A percentile compares a stretch with the other conserved stretches of the same genome.
Conservation (phyloP, 2,113 vertebrate species). For the Gorsachius goisagi region DNA sequence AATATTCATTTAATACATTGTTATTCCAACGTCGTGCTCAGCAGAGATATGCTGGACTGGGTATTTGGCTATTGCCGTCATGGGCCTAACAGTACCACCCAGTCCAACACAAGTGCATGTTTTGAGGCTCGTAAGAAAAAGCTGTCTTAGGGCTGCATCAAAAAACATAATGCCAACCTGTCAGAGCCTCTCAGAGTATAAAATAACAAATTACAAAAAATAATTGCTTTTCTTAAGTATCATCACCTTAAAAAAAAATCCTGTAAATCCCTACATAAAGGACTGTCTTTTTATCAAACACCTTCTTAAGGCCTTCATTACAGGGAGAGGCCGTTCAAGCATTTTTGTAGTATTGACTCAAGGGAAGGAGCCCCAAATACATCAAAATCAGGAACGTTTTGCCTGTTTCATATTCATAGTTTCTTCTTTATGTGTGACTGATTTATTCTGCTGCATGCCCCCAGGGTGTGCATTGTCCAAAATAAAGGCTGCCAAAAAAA, state of each 20-base stretch:
- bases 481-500: slow-evolving; percentile 58
- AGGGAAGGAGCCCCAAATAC: slow-evolving; percentile 32
- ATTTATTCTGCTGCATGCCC: slow-evolving; percentile 44
- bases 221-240: slow-evolving; percentile 24
- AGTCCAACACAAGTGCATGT: not conserved
- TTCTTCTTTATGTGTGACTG: slow-evolving; percentile 57
- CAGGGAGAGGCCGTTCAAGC: slow-evolving; percentile 11
- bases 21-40: not conserved
- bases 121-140: slow-evolving; percentile 28
- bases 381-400: slow-evolving; percentile 11
- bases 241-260: not conserved
- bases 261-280: slow-evolving; percentile 26
- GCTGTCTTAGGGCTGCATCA: not conserved
- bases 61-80: not conserved
- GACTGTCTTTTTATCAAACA: slow-evolving; percentile 39
- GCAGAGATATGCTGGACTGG: not conserved
- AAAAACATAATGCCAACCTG: not conserved
- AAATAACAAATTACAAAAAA: slow-evolving; percentile 55
- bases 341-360: slow-evolving; percentile 46
- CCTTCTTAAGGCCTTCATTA: slow-evolving; percentile 53
- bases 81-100: not conserved
- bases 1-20: slow-evolving; percentile 4
- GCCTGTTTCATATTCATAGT: slow-evolving; percentile 62
- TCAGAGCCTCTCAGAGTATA: not conserved
- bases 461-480: slow-evolving; percentile 62